A percentile compares a stretch with the other conserved stretches of the same genome.
phyloP scores from a whole-genome alignment of 2,113 vertebrate species.

The Solea solea region DNA sequence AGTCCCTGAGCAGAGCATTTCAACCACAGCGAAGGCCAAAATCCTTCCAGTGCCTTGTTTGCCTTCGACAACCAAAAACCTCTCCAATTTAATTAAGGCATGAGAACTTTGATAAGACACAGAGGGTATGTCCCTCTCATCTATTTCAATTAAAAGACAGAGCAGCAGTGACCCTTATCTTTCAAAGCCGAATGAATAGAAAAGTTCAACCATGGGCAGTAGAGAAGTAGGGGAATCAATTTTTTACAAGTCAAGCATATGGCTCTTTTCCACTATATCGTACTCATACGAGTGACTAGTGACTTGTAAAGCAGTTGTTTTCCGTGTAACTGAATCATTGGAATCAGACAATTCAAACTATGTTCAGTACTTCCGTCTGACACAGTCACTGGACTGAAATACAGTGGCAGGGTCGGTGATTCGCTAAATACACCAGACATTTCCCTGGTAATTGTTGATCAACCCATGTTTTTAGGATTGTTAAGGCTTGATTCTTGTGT shows the following conservation, averaged over 20 bases:
- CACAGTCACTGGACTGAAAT: too few relatives aligned
- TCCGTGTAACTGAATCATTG: too few relatives aligned
- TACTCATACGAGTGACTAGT: too few relatives aligned
- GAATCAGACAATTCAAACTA: too few relatives aligned
- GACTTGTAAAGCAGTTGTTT: too few relatives aligned
- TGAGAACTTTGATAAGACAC: conserved; percentile 12
- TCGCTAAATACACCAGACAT: too few relatives aligned
- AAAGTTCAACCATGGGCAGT: conserved; percentile 10
- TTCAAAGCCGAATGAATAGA: conserved; percentile 8
- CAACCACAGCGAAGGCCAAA: conserved; percentile 3
- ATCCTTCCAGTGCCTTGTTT: conserved; percentile 22
- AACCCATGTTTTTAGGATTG: too few relatives aligned
- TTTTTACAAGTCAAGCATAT: background rate
- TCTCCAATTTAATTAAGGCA: conserved; percentile 47
- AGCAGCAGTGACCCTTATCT: conserved; percentile 24
- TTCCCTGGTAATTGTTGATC: too few relatives aligned
- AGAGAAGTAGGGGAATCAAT: background rate
- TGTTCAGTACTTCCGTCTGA: too few relatives aligned
- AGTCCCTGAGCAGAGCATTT: background rate
- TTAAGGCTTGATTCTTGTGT: too few relatives aligned
- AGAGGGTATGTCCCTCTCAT: conserved; percentile 26
- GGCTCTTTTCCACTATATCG: too few relatives aligned
- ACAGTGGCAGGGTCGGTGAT: too few relatives aligned
- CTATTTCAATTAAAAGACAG: conserved; percentile 51
- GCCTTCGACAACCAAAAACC: conserved; percentile 32